Evolutionary conservation across 2,888 invertebrate species (phyloP), one percentile per base, ranked within the genome.

Genomic region (Chirona hameri): DNA sequence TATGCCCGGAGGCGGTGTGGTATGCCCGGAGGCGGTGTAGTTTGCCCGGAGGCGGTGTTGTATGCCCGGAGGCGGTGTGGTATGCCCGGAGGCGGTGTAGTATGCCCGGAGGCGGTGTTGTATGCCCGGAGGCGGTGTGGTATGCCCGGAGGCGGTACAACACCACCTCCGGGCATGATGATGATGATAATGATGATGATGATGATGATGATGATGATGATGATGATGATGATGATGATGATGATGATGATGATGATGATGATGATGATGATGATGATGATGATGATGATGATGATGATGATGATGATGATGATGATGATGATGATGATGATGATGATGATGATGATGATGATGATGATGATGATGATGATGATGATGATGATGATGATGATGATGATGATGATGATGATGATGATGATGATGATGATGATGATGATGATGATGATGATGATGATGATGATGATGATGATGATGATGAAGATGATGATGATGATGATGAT

Each of bases 201-300:
- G n/a, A n/a, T n/a, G n/a, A n/a, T n/a, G n/a, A n/a, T n/a, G n/a
- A n/a, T n/a, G n/a, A n/a, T n/a, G n/a, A n/a, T n/a, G 79, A 79
- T 29, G 31, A 79, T 79, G 27, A 27, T 29, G 79, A 29, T 79
- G 31, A n/a, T 79, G 31, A 79, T 21, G 79, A 79, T 29, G 79
- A 65, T 65, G 65, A n/a, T 65, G 65, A 65, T 65, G 65, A n/a
- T n/a, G 65, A 65, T 65, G 65, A 65, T n/a, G 65, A 65, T 65
- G 65, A 65, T n/a, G 65, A 65, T n/a, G 65, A 65, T n/a, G 65
- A 65, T 65, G n/a, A 65, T 65, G 65, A 65, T 65, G 65, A 65
- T 65, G 65, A 65, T 65, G 65, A 65, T 65, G 65, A 65, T 65
- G 65, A 65, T 65, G 65, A 65, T 65, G 65, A 65, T 65, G 65